These are phyloP conservation scores for Drosophila kurseongensis DNA, from an alignment of 1,140 invertebrate species.

Conservation along the genomic window DNA sequence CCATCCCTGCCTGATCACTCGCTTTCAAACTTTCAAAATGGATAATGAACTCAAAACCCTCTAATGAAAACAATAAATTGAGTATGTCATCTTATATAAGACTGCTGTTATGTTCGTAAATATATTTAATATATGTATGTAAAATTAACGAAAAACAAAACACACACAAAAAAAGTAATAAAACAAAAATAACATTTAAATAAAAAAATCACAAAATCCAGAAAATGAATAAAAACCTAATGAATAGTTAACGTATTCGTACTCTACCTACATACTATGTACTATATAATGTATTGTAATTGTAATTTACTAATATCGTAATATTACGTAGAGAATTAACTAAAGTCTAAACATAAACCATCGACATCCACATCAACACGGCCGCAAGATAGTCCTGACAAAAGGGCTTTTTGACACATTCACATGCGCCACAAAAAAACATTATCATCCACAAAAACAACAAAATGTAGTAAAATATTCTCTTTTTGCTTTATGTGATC, in stretches of 20 bases:
- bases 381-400: conserved; percentile 2
- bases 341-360: conserved; percentile 49
- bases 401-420: conserved; percentile 48
- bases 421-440: conserved; percentile 29
- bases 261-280: conserved; percentile 65
- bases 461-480: conserved; percentile 80
- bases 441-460: conserved; percentile 53
- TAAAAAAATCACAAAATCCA: conserved; percentile 36
- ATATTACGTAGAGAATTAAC: conserved; percentile 73
- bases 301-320: conserved; percentile 67
- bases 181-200: conserved; percentile 39
- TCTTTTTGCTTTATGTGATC: conserved; percentile 84
- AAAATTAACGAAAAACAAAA: conserved; percentile 74
- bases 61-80: conserved; percentile 81
- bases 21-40: conserved; percentile 39
- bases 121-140: conserved; percentile 81
- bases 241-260: conserved; percentile 67
- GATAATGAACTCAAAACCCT: conserved; percentile 69
- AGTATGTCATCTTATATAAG: conserved; percentile 84
- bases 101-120: conserved; percentile 85
- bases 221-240: conserved; percentile 49
- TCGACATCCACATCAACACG: conserved; percentile 35
- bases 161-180: conserved; percentile 42
- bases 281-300: conserved; percentile 74
- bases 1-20: conserved; percentile 5